These are phyloP conservation scores for Onychostoma macrolepis DNA, from an alignment of 2,113 vertebrate species.

Conservation along the genomic window DNA sequence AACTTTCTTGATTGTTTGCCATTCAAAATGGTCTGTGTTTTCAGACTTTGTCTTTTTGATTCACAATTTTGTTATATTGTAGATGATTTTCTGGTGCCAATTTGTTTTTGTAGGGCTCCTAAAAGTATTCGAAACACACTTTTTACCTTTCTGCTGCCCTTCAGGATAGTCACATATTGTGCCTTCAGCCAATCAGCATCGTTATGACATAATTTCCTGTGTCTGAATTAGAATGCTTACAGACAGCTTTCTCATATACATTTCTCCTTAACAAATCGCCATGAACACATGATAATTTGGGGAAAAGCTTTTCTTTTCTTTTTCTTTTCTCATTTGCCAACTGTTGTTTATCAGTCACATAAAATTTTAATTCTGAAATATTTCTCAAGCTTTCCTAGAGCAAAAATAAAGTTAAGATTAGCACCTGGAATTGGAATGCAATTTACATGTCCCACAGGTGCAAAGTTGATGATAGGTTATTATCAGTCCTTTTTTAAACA, in stretches of 20 bases:
- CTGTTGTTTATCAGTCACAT: neutral
- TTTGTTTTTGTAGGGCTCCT: neutral
- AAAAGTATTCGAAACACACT: no score
- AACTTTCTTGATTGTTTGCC: neutral
- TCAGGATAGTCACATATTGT: neutral
- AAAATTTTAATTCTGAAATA: neutral
- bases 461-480: slow-evolving; percentile 1
- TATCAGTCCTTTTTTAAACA: neutral
- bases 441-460: slow-evolving; percentile 23
- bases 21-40: neutral
- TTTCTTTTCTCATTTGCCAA: neutral
- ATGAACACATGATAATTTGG: neutral
- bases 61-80: neutral
- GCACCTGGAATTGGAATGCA: neutral
- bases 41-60: neutral
- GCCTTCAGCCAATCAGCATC: neutral
- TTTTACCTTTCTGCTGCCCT: neutral
- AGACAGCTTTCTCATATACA: neutral
- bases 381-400: neutral
- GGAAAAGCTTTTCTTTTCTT: neutral
- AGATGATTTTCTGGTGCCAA: neutral
- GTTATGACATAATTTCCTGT: neutral
- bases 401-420: neutral
- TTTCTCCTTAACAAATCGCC: neutral
- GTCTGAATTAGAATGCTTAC: neutral